Conservation (phyloP, 1,140 invertebrate genomes). For the Leptopilina clavipes region DNA sequence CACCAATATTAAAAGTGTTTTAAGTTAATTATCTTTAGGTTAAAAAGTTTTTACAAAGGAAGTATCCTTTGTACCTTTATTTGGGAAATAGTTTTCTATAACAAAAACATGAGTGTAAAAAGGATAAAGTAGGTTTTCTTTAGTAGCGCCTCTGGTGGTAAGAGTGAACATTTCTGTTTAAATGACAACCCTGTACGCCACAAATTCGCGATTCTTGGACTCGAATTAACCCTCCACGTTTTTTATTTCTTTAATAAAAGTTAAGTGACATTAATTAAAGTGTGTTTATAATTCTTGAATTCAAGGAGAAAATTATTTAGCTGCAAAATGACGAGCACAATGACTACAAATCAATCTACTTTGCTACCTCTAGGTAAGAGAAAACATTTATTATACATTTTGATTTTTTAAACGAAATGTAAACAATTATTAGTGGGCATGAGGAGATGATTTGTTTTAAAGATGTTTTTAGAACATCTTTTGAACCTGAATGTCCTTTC, state of each 20-base stretch:
- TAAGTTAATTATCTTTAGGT: no score
- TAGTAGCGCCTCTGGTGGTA: not conserved
- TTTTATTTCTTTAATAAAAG: not conserved
- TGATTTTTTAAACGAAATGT: constrained; percentile 34
- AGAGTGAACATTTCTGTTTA: not conserved
- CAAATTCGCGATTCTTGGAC: not conserved
- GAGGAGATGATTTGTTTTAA: no score
- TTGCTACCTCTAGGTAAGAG: constrained; percentile 80
- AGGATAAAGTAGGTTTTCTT: not conserved
- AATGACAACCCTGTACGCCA: not conserved
- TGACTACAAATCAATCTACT: constrained; percentile 81
- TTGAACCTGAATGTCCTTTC: no score
- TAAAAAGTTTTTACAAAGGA: no score
- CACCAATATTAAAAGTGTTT: no score
- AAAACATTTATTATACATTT: not conserved
- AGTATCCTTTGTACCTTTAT: not conserved
- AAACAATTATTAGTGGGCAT: constrained; percentile 4
- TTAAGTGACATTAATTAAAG: constrained; percentile 1
- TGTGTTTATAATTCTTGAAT: not conserved
- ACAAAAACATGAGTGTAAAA: not conserved
- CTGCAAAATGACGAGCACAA: constrained; percentile 66
- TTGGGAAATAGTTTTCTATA: not conserved
- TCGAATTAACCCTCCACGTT: not conserved
- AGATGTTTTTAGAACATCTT: no score
- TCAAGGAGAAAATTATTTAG: not conserved